Evolutionary conservation across 2,888 invertebrate species (phyloP).

Genomic region (Diarsia mendica): DNA sequence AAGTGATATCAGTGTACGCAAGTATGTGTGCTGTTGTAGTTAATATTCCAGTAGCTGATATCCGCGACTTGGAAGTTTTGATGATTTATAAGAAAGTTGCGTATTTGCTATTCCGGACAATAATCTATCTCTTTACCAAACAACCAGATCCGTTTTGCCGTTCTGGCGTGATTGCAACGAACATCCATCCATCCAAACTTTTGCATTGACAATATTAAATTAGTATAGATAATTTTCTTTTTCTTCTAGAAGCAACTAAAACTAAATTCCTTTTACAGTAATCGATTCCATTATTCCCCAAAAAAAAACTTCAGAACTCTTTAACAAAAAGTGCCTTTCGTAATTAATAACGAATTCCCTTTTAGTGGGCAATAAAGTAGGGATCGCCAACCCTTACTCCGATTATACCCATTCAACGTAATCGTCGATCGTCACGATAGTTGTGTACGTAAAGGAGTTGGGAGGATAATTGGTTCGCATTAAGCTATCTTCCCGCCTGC

Average conservation of each 20-base stretch:
- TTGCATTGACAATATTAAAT: too few species aligned
- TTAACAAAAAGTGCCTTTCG: constrained; percentile 53
- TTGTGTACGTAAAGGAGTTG: constrained; percentile 62
- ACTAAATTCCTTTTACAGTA: constrained; percentile 4
- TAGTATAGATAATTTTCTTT: background rate
- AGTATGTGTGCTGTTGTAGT: background rate
- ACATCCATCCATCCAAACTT: too few species aligned
- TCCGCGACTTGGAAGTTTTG: too few species aligned
- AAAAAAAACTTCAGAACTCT: constrained; percentile 20
- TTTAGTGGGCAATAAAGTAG: constrained; percentile 53
- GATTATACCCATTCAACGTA: constrained; percentile 54
- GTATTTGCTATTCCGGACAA: too few species aligned
- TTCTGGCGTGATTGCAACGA: too few species aligned
- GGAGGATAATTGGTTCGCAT: constrained; percentile 71
- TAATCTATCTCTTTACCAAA: too few species aligned
- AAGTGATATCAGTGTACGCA: background rate
- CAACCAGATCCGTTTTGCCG: too few species aligned
- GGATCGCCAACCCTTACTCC: constrained; percentile 56
- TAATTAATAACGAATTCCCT: constrained; percentile 64
- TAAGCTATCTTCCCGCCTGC: constrained; percentile 69
- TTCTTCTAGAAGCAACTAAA: constrained; percentile 6
- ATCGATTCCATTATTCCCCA: background rate
- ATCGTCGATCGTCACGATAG: constrained; percentile 61
- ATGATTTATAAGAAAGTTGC: too few species aligned
- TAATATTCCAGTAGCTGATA: too few species aligned